Conservation (phyloP, 2,888 invertebrate species). For the Cacoxenus indagator region DNA sequence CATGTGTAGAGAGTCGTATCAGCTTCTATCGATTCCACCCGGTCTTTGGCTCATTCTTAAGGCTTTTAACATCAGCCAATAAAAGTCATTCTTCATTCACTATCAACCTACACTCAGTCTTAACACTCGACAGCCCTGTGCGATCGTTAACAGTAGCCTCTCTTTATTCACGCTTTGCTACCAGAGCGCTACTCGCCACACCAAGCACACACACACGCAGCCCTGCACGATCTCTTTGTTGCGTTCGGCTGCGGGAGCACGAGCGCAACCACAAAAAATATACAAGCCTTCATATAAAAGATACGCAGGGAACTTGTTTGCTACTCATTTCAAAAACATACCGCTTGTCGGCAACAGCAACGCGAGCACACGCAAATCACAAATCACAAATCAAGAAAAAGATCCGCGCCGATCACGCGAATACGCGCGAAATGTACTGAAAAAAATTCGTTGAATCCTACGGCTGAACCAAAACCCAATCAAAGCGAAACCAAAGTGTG, state of each 20-base stretch:
- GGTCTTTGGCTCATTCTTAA: too few species aligned
- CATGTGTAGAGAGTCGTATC: too few species aligned
- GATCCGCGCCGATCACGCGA: conserved; percentile 14
- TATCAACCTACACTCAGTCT: conserved; percentile 23
- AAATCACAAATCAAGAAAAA: conserved; percentile 5
- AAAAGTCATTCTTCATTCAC: too few species aligned
- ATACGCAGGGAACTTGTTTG: conserved; percentile 67
- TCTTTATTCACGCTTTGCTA: conserved; percentile 52
- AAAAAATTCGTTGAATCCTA: conserved; percentile 1
- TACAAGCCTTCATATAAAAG: conserved; percentile 63
- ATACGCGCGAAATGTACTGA: conserved; percentile 40
- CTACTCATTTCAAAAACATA: conserved; percentile 69
- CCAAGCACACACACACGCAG: conserved; percentile 31
- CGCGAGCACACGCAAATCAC: conserved; percentile 41
- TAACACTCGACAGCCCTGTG: conserved; percentile 39
- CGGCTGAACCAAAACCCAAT: conserved; percentile 31
- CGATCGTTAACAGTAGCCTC: conserved; percentile 56
- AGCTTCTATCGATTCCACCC: too few species aligned
- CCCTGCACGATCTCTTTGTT: conserved; percentile 28
- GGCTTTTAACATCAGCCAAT: too few species aligned
- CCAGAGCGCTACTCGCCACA: conserved; percentile 51
- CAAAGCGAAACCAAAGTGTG: conserved; percentile 41
- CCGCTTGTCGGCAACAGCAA: conserved; percentile 57
- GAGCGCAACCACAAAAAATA: conserved; percentile 18
- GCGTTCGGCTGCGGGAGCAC: conserved; percentile 20